These are phyloP conservation scores for Phoeniculus purpureus DNA, from an alignment of 2,797 vertebrate genomes.

Conservation along the genomic window DNA sequence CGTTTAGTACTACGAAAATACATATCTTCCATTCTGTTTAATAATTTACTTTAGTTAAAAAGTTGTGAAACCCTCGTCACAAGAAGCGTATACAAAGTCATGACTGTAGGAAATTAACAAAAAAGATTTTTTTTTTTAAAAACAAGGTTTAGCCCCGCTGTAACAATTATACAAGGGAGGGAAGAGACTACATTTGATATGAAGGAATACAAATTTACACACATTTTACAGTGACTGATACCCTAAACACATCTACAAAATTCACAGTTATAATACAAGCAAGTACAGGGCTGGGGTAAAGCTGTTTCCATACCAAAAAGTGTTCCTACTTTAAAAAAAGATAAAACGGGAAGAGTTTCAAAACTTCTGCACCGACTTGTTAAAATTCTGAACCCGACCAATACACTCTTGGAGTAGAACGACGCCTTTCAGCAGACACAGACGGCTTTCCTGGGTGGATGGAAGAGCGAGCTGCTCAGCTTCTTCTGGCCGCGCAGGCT, in stretches of 20 bases:
- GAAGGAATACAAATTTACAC: slow-evolving; percentile 82
- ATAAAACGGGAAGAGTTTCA: slow-evolving; percentile 40
- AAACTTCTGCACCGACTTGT: slow-evolving; percentile 34
- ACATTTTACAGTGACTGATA: slow-evolving; percentile 79
- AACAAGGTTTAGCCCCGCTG: slow-evolving; percentile 71
- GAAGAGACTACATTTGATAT: slow-evolving; percentile 72
- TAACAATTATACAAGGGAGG: slow-evolving; percentile 72
- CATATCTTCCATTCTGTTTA: slow-evolving; percentile 80
- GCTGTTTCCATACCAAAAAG: slow-evolving; percentile 70
- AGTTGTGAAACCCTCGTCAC: slow-evolving; percentile 74
- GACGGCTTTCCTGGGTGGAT: slow-evolving; percentile 88
- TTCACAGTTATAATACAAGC: slow-evolving; percentile 83
- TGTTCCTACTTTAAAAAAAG: slow-evolving; percentile 62
- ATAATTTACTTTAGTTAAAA: slow-evolving; percentile 84
- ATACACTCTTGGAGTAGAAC: background rate
- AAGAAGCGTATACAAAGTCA: slow-evolving; percentile 77
- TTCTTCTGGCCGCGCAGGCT: slow-evolving; percentile 89
- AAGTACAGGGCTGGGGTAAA: slow-evolving; percentile 76
- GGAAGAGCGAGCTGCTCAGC: slow-evolving; percentile 83
- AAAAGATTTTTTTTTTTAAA: slow-evolving; percentile 52
- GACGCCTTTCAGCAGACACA: slow-evolving; percentile 86
- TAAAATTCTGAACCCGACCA: slow-evolving; percentile 1
- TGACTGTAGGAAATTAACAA: slow-evolving; percentile 75
- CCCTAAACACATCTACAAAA: slow-evolving; percentile 81
- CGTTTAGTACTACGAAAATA: slow-evolving; percentile 82